Conservation (phyloP, 2,113 vertebrate genomes). For the Pelecanoides urinatrix region DNA sequence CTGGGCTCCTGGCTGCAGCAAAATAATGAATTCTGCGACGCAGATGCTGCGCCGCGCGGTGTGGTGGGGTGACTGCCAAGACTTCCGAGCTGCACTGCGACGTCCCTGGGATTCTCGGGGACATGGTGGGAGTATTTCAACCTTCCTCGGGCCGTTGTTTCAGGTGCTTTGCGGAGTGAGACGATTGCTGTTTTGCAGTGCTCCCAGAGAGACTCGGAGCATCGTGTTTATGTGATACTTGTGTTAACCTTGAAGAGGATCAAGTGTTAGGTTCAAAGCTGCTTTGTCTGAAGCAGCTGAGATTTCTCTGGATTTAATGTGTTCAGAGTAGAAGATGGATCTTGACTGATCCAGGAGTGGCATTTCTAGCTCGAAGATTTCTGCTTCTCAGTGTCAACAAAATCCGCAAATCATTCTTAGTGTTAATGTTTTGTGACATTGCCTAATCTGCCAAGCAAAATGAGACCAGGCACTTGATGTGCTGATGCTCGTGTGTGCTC, state of each 20-base stretch:
- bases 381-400: not conserved
- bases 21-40: not conserved
- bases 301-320: not conserved
- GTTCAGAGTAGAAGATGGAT: not conserved
- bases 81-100: accelerated
- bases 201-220: not conserved
- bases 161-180: not conserved
- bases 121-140: accelerated
- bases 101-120: not conserved
- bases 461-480: not conserved
- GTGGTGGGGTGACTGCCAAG: not conserved
- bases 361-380: not conserved
- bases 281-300: not conserved
- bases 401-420: not conserved
- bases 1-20: not conserved
- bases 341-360: not conserved
- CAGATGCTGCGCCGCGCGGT: not conserved
- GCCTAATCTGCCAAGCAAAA: not conserved
- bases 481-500: not conserved
- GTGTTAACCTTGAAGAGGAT: not conserved
- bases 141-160: not conserved
- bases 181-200: not conserved
- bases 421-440: not conserved
- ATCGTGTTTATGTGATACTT: not conserved
- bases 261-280: not conserved